phyloP scores from a whole-genome alignment of 2,888 invertebrate species.

The Hololepta plana region DNA sequence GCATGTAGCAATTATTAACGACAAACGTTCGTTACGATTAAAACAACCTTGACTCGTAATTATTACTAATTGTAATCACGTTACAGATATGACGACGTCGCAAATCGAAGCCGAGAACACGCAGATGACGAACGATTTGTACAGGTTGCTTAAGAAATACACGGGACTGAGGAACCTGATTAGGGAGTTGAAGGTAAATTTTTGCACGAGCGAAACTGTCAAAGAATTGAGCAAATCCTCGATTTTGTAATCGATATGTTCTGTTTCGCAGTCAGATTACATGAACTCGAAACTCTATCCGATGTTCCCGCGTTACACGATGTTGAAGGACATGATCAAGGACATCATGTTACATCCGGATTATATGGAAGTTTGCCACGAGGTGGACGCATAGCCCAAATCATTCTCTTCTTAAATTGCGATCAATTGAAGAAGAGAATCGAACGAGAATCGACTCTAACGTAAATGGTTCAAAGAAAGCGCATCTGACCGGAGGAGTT shows the following conservation, averaged over 20 bases:
- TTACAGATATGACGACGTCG: slow-evolving; percentile 79
- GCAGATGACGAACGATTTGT: slow-evolving; percentile 84
- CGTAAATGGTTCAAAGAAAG: too few relatives aligned
- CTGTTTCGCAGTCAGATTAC: slow-evolving; percentile 59
- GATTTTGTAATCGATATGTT: slow-evolving; percentile 4
- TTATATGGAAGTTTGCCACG: slow-evolving; percentile 93
- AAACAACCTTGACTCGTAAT: too few relatives aligned
- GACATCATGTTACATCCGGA: slow-evolving; percentile 90
- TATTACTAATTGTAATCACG: too few relatives aligned
- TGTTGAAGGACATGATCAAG: slow-evolving; percentile 95
- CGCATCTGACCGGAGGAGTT: too few relatives aligned
- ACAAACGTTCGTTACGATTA: too few relatives aligned
- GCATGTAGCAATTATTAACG: too few relatives aligned
- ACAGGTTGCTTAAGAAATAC: slow-evolving; percentile 82
- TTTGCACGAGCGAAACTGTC: not conserved
- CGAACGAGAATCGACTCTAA: too few relatives aligned
- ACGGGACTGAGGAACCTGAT: slow-evolving; percentile 76
- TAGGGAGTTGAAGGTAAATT: slow-evolving; percentile 62
- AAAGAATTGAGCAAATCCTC: not conserved
- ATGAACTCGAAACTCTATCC: slow-evolving; percentile 84
- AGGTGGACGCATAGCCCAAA: slow-evolving; percentile 58
- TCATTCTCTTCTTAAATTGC: too few relatives aligned
- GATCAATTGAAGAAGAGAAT: too few relatives aligned
- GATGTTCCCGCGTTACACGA: slow-evolving; percentile 84
- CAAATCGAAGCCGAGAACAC: slow-evolving; percentile 89